phyloP scores from a whole-genome alignment of 1,140 invertebrate species.

The Diabrotica virgifera region DNA sequence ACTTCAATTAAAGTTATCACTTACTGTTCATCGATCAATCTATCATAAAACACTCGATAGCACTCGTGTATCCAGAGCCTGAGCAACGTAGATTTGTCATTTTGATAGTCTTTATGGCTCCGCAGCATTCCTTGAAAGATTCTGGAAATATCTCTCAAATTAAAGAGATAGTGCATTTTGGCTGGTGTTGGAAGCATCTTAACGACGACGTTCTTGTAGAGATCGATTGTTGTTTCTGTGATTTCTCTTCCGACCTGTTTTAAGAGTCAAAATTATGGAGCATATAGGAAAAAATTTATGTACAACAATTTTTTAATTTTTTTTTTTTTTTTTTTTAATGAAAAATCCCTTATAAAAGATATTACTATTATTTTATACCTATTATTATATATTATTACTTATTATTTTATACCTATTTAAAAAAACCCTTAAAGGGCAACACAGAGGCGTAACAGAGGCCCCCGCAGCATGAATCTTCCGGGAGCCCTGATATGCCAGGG shows the following conservation, averaged over 20 bases:
- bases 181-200: slow-evolving; percentile 80
- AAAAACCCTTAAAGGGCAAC: too few relatives aligned
- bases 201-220: slow-evolving; percentile 67
- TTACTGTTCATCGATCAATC: slow-evolving; percentile 72
- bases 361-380: too few relatives aligned
- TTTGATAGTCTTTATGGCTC: slow-evolving; percentile 70
- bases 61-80: slow-evolving; percentile 82
- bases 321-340: too few relatives aligned
- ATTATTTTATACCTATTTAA: too few relatives aligned
- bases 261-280: neutral
- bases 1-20: slow-evolving; percentile 20
- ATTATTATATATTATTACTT: too few relatives aligned
- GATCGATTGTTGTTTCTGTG: slow-evolving; percentile 66
- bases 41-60: slow-evolving; percentile 78
- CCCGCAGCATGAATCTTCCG: too few relatives aligned
- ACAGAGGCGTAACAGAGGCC: too few relatives aligned
- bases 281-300: too few relatives aligned
- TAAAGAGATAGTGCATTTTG: slow-evolving; percentile 88
- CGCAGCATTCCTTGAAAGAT: slow-evolving; percentile 70
- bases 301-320: too few relatives aligned
- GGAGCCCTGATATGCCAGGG: too few relatives aligned
- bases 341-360: too few relatives aligned
- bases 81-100: slow-evolving; percentile 65
- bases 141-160: slow-evolving; percentile 82
- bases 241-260: slow-evolving; percentile 50